Percentiles rank a stretch among this genome's conserved stretches.
These are phyloP conservation scores for Epinotia brunnichana DNA, from an alignment of 2,888 invertebrate species.

Conservation along the genomic window DNA sequence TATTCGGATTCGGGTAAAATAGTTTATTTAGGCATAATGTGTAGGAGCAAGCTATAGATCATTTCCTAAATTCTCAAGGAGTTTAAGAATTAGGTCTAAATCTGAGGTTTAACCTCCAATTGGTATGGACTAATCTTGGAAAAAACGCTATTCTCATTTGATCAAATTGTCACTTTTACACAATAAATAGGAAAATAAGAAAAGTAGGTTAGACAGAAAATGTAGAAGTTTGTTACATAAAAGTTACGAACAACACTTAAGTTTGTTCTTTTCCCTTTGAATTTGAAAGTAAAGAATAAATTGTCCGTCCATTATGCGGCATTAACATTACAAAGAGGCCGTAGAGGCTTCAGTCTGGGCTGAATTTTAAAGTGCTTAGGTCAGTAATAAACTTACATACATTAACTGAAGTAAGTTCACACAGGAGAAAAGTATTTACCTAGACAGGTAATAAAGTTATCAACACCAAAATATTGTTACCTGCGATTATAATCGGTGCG, in stretches of 20 bases:
- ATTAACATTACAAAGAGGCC: constrained; percentile 36
- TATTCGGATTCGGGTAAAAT: too few species aligned
- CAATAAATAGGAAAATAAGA: background rate
- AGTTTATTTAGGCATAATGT: too few species aligned
- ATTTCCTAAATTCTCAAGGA: too few species aligned
- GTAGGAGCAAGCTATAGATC: too few species aligned
- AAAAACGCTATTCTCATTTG: background rate
- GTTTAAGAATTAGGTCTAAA: background rate
- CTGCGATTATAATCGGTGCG: background rate
- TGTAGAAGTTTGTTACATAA: constrained; percentile 8
- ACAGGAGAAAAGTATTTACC: background rate
- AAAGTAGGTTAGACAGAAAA: constrained; percentile 1
- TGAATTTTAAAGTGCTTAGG: constrained; percentile 12
- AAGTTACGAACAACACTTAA: constrained; percentile 7
- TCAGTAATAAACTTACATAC: background rate
- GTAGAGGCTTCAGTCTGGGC: constrained; percentile 5
- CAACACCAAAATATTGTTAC: background rate
- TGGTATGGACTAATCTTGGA: background rate
- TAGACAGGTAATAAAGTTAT: background rate
- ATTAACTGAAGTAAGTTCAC: constrained; percentile 6
- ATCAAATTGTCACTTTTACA: background rate
- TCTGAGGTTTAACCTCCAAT: background rate
- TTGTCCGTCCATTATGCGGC: constrained; percentile 12
- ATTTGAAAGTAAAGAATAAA: constrained; percentile 26
- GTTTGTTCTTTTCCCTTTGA: constrained; percentile 26